Base-by-base conservation (phyloP, 1,140 invertebrate genomes). In the Solen grandis region DNA sequence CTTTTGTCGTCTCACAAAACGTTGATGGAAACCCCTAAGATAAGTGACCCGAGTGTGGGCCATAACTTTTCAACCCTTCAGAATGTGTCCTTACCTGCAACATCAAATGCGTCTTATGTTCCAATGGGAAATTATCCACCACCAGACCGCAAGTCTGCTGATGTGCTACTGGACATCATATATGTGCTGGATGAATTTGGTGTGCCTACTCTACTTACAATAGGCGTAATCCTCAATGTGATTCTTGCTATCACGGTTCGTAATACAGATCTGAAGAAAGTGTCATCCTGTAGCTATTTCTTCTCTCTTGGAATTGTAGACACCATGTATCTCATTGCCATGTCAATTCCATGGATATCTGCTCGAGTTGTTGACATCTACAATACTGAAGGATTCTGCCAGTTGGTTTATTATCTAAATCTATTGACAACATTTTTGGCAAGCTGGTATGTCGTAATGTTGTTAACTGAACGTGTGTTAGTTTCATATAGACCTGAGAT, bases 371-470 rank as follows among this genome's bases (percentile, higher is more conserved):
- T 83, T 16, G 80, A 85, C 33, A 81, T 85, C 5, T 82, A 85
- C 70, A 80, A 78, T n/a, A 81, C 77, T 25, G 79, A 80, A 27
- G 84, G 84, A 29, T 82, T 85, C 38, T 85, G 84, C 62, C 84
- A 85, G 55, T 36, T 83, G 0, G 62, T 83, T 5, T 83, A 85
- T 35, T 85, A 85, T 25, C 59, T 81, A 4, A 80, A 81, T 38
- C 68, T 82, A 14, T 57, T 85, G 0, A 83, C 78, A 33, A 85
- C 82, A 29, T 85, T 85, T 59, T 36, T 85, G 25, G 79, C 80
- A 22, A 82, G 81, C 52, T 85, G 84, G 84, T 70, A 66, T 22
- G 38, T 79, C 10, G 82, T 83, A 0, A 66, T 83, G 60, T 55
- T 85, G 38, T 62, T 85, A 25, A 14, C 60, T 0, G 84, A 85